Evolutionary conservation across 2,888 invertebrate genomes (phyloP), one percentile per base, ranked within the genome.

Genomic region (Rhogogaster chlorosoma): DNA sequence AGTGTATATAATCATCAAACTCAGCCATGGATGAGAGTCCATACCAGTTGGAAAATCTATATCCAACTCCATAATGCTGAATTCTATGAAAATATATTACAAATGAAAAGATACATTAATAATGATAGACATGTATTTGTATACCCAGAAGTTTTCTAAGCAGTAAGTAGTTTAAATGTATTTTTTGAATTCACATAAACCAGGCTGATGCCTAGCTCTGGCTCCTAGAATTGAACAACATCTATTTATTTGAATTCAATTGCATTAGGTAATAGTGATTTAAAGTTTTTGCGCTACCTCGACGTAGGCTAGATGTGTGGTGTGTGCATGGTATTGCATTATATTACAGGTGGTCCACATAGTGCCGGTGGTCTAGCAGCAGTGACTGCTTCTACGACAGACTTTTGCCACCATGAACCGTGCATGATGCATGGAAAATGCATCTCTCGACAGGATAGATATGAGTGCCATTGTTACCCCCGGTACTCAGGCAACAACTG

Each of bases 401-500:
- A 97, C 93, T 95, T 96, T 93, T 98, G 98, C 93, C 94, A 95
- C 91, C 96, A 96, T 92, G 97, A 97, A 93, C 97, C 97, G 38
- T 97, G 97, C 94, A 96, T 97, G 96, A 95, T 96, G 90, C 97
- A 97, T 93, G 98, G 98, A 84, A 96, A 95, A 75, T 98, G 97
- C 94, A 96, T 97, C 88, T 97, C 97, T 67, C 95, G 96, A 89
- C 95, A 95, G 87, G 97, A 98, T 91, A 95, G 96, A 86, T 98
- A 98, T 93, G 96, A 97, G 91, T 98, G 98, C 93, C 96, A 96
- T 92, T 98, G 98, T 94, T 95, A 96, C 85, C 96, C 97, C 49
- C 96, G 98, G 84, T 98, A 97, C 94, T 96, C 97, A 84, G 98
- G 98, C 88, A 97, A 97, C 94, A 97, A 98, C 94, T 98, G 98